Conservation (phyloP, 2,797 vertebrate species). For the Carduelis carduelis region DNA sequence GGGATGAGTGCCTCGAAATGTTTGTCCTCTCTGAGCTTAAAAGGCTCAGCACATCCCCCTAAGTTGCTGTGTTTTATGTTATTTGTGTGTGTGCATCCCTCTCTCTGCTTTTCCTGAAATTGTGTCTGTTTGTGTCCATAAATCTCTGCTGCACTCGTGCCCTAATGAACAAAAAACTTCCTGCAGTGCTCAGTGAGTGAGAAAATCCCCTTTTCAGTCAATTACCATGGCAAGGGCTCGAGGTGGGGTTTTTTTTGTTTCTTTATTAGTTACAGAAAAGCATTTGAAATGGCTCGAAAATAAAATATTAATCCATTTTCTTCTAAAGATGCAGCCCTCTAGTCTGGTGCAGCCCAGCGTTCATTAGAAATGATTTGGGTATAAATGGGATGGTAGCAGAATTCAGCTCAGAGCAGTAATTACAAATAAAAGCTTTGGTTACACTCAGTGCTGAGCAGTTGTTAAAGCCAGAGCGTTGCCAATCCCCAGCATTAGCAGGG, state of each 20-base stretch:
- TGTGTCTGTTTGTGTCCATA: background rate
- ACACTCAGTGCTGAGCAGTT: background rate
- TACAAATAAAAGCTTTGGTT: constrained; percentile 47
- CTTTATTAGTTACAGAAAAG: constrained; percentile 43
- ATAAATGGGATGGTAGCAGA: constrained; percentile 47
- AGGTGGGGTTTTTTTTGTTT: background rate
- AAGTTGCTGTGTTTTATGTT: background rate
- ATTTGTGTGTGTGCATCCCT: background rate
- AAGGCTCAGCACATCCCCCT: background rate
- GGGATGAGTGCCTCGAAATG: background rate
- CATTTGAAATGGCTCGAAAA: constrained; percentile 32
- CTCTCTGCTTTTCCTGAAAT: background rate
- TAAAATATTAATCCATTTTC: constrained; percentile 69
- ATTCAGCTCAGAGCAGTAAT: constrained; percentile 41
- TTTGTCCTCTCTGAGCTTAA: background rate
- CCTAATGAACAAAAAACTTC: background rate
- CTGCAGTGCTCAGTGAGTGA: background rate
- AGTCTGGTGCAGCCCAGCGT: constrained; percentile 14
- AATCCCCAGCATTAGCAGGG: background rate
- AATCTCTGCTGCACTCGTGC: background rate
- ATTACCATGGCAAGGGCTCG: background rate
- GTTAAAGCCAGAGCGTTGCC: constrained; percentile 18
- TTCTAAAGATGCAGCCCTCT: constrained; percentile 46
- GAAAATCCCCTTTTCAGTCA: constrained; percentile 11
- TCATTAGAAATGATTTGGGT: constrained; percentile 33